Percentiles rank a stretch among this genome's conserved stretches.
Conservation (phyloP, 2,797 vertebrate genomes). For the Tragelaphus eurycerus region DNA sequence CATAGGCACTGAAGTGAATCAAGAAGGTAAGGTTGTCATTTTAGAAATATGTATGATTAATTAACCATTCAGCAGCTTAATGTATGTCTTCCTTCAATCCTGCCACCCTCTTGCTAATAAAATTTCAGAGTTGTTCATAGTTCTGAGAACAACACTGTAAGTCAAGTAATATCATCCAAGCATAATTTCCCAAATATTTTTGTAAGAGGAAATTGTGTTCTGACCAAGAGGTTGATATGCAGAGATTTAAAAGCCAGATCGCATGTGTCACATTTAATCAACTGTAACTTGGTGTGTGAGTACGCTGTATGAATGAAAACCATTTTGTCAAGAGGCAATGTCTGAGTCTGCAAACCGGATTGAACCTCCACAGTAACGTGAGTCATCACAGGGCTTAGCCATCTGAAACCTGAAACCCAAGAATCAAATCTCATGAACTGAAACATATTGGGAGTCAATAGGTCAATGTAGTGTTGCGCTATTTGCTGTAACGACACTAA, state of each 20-base stretch:
- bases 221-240: conserved; percentile 46
- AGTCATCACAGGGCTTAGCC: conserved; percentile 43
- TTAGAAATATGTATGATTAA: neutral
- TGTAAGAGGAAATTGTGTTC: neutral
- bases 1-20: neutral
- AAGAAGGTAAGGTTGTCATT: neutral
- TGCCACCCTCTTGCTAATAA: neutral
- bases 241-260: conserved; percentile 11
- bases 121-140: neutral
- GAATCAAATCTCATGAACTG: conserved; percentile 60
- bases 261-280: conserved; percentile 45
- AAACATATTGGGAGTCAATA: conserved; percentile 8
- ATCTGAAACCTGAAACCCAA: conserved; percentile 50
- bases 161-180: neutral
- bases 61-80: neutral
- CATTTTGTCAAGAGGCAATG: neutral
- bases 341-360: neutral
- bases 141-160: neutral
- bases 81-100: neutral
- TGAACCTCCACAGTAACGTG: neutral
- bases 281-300: neutral
- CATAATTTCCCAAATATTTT: conserved; percentile 44
- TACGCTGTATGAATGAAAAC: neutral
- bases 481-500: conserved; percentile 45
- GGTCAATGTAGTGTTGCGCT: conserved; percentile 16